A percentile compares a stretch with the other conserved stretches of the same genome.
Conservation (phyloP, 2,797 vertebrate species). For the Cryptoprocta ferox region DNA sequence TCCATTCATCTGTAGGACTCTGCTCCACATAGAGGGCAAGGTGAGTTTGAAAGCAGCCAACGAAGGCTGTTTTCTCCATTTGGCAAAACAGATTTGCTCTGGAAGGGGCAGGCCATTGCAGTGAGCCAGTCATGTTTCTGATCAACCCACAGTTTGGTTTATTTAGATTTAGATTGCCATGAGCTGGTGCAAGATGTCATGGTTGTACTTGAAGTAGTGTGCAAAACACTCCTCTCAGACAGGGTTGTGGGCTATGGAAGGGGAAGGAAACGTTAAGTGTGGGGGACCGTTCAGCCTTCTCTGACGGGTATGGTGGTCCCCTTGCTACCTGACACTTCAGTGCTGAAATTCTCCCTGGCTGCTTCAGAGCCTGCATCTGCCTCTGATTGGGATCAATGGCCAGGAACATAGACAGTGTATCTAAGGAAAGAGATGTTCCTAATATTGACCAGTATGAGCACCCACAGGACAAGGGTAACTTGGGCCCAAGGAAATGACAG, state of each 20-base stretch:
- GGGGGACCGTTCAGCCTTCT: background rate
- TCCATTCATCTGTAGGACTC: background rate
- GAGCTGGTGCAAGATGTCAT: background rate
- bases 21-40: background rate
- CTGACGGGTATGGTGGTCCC: background rate
- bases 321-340: background rate
- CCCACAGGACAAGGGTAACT: background rate
- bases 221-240: background rate
- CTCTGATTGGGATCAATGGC: background rate
- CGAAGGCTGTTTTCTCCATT: background rate
- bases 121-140: background rate
- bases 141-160: background rate
- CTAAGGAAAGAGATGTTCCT: background rate
- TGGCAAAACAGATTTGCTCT: background rate
- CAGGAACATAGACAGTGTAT: background rate
- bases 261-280: rapidly evolving
- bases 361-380: rapidly evolving
- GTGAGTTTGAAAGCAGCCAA: background rate
- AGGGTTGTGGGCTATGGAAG: background rate
- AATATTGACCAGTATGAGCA: rapidly evolving
- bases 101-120: background rate
- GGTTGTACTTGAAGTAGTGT: background rate
- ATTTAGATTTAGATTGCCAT: background rate
- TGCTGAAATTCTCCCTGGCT: background rate
- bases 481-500: background rate